Evolutionary conservation across 2,888 invertebrate species (phyloP).

Genomic region (Drosophila siamana): DNA sequence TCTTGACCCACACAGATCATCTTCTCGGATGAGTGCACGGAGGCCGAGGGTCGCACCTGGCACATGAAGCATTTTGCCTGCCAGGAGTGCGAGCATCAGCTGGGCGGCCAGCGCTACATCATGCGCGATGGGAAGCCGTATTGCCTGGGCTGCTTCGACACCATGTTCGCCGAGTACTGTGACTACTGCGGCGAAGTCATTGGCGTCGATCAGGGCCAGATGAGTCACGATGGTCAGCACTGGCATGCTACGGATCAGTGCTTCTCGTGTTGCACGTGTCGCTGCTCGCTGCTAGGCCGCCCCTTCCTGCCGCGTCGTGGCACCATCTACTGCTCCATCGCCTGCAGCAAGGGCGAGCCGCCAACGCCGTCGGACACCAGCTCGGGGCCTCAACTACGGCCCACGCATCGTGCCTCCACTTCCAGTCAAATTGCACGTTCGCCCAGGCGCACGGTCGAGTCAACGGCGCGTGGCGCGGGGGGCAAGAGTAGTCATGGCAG

Average conservation of each 20-base stretch:
- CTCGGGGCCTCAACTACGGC: slow-evolving; percentile 89
- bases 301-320: slow-evolving; percentile 96
- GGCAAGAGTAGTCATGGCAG: slow-evolving; percentile 57
- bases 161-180: slow-evolving; percentile 98
- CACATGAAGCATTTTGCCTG: slow-evolving; percentile 99
- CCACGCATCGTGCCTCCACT: slow-evolving; percentile 85
- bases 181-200: slow-evolving; percentile 98
- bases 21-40: slow-evolving; percentile 99
- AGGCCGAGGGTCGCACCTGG: slow-evolving; percentile 99
- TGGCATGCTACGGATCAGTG: slow-evolving; percentile 98
- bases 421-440: slow-evolving; percentile 86
- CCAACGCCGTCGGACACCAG: slow-evolving; percentile 93
- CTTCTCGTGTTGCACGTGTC: slow-evolving; percentile 97
- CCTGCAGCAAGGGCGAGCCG: slow-evolving; percentile 96
- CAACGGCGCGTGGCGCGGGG: slow-evolving; percentile 80
- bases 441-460: slow-evolving; percentile 69
- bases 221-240: slow-evolving; percentile 98
- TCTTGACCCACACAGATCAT: slow-evolving; percentile 91
- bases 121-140: slow-evolving; percentile 98
- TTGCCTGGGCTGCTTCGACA: slow-evolving; percentile 97
- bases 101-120: slow-evolving; percentile 99
- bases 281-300: slow-evolving; percentile 90
- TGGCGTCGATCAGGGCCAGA: slow-evolving; percentile 98
- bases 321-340: slow-evolving; percentile 97
- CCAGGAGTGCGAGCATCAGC: slow-evolving; percentile 95